These are phyloP conservation scores for Drosophila niveifrons DNA, from an alignment of 2,888 invertebrate genomes.

Conservation along the genomic window DNA sequence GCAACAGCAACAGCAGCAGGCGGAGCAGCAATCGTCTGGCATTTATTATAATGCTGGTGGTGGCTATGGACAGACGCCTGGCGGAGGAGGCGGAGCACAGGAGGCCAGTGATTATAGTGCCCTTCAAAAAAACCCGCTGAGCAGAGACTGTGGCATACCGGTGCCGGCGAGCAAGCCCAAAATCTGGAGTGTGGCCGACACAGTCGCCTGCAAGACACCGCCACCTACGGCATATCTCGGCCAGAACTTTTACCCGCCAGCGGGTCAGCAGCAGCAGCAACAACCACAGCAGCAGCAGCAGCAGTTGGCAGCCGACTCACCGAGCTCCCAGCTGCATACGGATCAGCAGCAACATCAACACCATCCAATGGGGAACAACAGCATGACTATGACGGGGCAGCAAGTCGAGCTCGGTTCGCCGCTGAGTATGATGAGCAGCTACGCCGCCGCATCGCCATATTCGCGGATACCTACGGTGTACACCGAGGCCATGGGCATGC, in stretches of 20 bases:
- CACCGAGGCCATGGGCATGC: constrained; percentile 78
- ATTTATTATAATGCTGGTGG: constrained; percentile 69
- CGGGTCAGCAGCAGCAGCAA: constrained; percentile 59
- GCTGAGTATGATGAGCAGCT: constrained; percentile 86
- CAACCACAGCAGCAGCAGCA: constrained; percentile 48
- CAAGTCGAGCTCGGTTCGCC: constrained; percentile 85
- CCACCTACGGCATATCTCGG: constrained; percentile 79
- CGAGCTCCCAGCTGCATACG: constrained; percentile 46
- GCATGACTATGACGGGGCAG: constrained; percentile 75
- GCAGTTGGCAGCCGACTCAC: constrained; percentile 55
- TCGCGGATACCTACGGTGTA: constrained; percentile 85
- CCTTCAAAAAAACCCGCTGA: constrained; percentile 86
- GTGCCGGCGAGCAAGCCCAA: constrained; percentile 96
- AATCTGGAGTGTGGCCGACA: constrained; percentile 97
- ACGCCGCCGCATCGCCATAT: constrained; percentile 87
- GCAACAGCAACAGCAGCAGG: constrained; percentile 82
- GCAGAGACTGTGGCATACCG: constrained; percentile 93
- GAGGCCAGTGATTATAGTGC: constrained; percentile 86
- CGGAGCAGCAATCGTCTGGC: constrained; percentile 85
- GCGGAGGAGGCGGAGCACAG: constrained; percentile 22
- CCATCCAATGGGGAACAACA: constrained; percentile 49
- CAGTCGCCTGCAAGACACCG: constrained; percentile 93
- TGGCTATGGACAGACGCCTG: constrained; percentile 42
- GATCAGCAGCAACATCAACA: constrained; percentile 53
- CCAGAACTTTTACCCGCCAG: constrained; percentile 83